Conservation (phyloP, 2,888 invertebrate species). For the Zeuzera pyrina region DNA sequence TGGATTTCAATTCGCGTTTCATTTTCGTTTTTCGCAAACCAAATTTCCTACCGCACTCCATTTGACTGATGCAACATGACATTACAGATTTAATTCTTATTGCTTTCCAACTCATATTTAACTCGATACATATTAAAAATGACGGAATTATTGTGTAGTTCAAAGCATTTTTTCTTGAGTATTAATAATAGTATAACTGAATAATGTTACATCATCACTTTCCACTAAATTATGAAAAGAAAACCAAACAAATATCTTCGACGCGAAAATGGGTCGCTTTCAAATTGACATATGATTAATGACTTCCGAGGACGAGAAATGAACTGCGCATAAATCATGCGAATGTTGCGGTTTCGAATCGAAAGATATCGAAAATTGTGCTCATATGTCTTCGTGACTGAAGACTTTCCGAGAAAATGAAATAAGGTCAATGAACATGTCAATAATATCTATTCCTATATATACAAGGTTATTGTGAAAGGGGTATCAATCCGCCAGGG, state of each 20-base stretch:
- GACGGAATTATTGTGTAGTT: background rate
- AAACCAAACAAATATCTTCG: conserved; percentile 38
- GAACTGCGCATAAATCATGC: conserved; percentile 45
- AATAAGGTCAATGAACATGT: no score
- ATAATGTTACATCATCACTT: conserved; percentile 15
- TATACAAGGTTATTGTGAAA: no score
- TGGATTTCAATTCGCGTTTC: conserved; percentile 35
- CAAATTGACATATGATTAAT: conserved; percentile 60
- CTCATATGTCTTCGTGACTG: no score
- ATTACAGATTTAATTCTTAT: conserved; percentile 21
- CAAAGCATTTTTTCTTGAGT: no score
- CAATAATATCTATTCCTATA: no score
- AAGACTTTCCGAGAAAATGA: no score
- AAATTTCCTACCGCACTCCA: conserved; percentile 30
- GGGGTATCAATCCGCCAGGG: no score
- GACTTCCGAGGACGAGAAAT: conserved; percentile 20
- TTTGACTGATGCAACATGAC: conserved; percentile 31
- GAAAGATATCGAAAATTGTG: conserved; percentile 22
- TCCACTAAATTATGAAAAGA: conserved; percentile 34
- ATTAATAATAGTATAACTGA: background rate
- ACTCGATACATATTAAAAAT: background rate
- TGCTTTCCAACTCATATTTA: background rate
- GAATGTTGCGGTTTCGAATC: conserved; percentile 35
- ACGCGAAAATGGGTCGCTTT: conserved; percentile 49
- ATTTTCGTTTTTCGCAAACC: conserved; percentile 29